Conservation (phyloP, 2,113 vertebrate species). For the Zapornia atra region DNA sequence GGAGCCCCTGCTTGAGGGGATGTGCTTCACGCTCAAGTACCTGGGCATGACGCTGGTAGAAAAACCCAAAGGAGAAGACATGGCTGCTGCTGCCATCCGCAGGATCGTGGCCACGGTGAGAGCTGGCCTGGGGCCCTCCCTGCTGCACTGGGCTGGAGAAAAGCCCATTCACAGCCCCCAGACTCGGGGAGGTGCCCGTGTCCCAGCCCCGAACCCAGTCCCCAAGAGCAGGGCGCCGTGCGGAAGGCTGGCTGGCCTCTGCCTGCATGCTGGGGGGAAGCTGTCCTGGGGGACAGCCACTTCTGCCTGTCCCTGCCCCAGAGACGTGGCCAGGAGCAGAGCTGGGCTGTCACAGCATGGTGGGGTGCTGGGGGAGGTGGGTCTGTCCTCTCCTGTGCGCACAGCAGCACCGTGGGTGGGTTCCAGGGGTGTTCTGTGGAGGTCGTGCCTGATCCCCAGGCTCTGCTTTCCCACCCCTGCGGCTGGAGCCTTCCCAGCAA, state of each 20-base stretch:
- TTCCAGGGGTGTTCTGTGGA: neutral
- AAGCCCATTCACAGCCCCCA: neutral
- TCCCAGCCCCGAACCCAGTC: neutral
- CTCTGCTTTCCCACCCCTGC: neutral
- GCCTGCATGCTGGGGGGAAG: neutral
- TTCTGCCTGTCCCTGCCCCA: neutral
- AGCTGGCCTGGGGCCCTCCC: neutral
- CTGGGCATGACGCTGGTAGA: constrained; percentile 91
- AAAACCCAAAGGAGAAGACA: constrained; percentile 91
- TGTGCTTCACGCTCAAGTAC: constrained; percentile 90
- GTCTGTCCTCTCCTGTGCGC: neutral
- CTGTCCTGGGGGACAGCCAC: neutral
- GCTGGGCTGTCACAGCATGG: neutral
- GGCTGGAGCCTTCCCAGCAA: neutral
- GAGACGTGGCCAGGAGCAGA: neutral
- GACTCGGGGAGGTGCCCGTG: neutral
- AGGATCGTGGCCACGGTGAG: constrained; percentile 85
- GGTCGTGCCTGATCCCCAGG: neutral
- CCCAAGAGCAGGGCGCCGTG: accelerated
- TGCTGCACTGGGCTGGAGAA: neutral
- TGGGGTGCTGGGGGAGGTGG: neutral
- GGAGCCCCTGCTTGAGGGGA: constrained; percentile 88
- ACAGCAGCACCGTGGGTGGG: neutral
- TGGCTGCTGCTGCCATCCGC: constrained; percentile 88
- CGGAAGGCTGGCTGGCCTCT: neutral